Conservation (phyloP, 1,140 invertebrate species). For the Drosophila sp. region DNA sequence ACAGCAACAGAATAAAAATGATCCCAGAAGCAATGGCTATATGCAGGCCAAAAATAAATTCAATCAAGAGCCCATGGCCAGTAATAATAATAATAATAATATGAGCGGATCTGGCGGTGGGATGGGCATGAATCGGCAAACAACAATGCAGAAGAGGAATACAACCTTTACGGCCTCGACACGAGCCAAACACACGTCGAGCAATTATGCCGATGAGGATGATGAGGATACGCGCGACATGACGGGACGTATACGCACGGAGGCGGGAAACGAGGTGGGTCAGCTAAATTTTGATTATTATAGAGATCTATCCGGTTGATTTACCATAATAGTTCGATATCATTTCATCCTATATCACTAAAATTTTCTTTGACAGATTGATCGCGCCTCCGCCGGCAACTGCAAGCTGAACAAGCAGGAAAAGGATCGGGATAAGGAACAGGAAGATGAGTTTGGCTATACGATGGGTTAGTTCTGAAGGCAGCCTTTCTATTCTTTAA, state of each 20-base stretch:
- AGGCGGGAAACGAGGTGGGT: slow-evolving; percentile 89
- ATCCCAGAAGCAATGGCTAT: slow-evolving; percentile 72
- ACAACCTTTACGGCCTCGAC: slow-evolving; percentile 71
- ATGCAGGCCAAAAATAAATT: slow-evolving; percentile 74
- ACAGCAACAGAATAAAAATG: slow-evolving; percentile 41
- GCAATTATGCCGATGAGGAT: slow-evolving; percentile 84
- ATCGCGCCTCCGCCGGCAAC: slow-evolving; percentile 93
- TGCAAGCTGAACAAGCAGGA: slow-evolving; percentile 91
- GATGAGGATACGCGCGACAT: slow-evolving; percentile 89
- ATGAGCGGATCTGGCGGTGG: slow-evolving; percentile 35
- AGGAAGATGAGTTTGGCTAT: slow-evolving; percentile 96
- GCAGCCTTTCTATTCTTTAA: not conserved
- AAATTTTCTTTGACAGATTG: slow-evolving; percentile 87
- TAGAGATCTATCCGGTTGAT: too few relatives aligned
- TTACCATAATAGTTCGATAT: too few relatives aligned
- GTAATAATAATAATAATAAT: slow-evolving; percentile 43
- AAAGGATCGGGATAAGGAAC: slow-evolving; percentile 90
- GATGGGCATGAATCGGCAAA: slow-evolving; percentile 39
- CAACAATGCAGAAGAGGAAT: slow-evolving; percentile 55
- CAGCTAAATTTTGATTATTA: too few relatives aligned
- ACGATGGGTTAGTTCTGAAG: slow-evolving; percentile 89
- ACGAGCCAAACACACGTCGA: slow-evolving; percentile 66
- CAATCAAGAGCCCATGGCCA: slow-evolving; percentile 62
- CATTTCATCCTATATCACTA: not conserved
- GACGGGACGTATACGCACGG: slow-evolving; percentile 90